A percentile compares a stretch with the other conserved stretches of the same genome.
These are phyloP conservation scores for Dolichallabes microphthalmus DNA, from an alignment of 2,113 vertebrate species.

Conservation along the genomic window DNA sequence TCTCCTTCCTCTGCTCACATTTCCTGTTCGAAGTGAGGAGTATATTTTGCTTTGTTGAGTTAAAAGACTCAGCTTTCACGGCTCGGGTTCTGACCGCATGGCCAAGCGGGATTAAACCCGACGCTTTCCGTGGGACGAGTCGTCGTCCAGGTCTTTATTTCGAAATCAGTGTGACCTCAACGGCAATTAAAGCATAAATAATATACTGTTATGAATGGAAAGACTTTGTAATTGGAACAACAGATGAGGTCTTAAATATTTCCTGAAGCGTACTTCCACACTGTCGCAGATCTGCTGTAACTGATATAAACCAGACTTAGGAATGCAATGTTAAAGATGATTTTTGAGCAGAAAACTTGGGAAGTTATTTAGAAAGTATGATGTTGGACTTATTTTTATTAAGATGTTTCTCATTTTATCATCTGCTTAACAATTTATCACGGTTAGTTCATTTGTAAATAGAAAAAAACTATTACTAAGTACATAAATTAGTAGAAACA, in stretches of 20 bases:
- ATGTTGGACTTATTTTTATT: background rate
- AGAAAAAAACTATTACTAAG: too few species aligned
- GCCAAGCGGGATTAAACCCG: background rate
- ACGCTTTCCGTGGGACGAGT: background rate
- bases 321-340: background rate
- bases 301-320: background rate
- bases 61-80: background rate
- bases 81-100: background rate
- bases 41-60: background rate
- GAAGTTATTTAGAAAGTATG: background rate
- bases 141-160: background rate
- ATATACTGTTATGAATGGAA: background rate
- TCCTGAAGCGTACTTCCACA: background rate
- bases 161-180: background rate
- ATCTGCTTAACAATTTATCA: background rate
- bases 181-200: background rate
- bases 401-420: background rate
- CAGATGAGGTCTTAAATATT: background rate
- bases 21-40: background rate
- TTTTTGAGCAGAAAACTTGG: background rate
- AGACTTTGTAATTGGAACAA: too few species aligned
- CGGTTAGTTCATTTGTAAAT: too few species aligned
- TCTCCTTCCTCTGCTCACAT: background rate
- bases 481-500: too few species aligned
- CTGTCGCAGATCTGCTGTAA: background rate